Percentiles rank a stretch among this genome's conserved stretches.
These are phyloP conservation scores for Lophius americanus DNA, from an alignment of 2,797 vertebrate species.

Conservation along the genomic window DNA sequence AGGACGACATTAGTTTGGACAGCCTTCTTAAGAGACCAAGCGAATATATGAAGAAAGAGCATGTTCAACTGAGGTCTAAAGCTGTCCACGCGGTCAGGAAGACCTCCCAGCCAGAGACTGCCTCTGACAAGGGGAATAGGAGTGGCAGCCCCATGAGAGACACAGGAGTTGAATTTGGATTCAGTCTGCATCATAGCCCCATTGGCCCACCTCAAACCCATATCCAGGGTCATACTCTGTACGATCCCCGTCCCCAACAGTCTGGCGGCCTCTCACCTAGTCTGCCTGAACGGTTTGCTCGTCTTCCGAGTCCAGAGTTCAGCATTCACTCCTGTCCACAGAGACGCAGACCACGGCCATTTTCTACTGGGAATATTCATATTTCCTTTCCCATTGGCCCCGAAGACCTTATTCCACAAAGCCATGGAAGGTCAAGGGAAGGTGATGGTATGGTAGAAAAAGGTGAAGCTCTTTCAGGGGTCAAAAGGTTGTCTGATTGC, in stretches of 20 bases:
- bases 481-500: slow-evolving; percentile 26
- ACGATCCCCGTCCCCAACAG: slow-evolving; percentile 33
- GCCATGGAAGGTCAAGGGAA: slow-evolving; percentile 57
- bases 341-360: slow-evolving; percentile 86
- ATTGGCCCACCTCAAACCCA: slow-evolving; percentile 44
- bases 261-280: slow-evolving; percentile 45
- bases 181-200: slow-evolving; percentile 70
- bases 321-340: slow-evolving; percentile 84
- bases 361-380: slow-evolving; percentile 90
- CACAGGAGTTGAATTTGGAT: slow-evolving; percentile 58
- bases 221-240: slow-evolving; percentile 35
- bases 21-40: slow-evolving; percentile 91
- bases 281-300: slow-evolving; percentile 71
- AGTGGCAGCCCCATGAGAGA: slow-evolving; percentile 54
- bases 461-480: slow-evolving; percentile 33
- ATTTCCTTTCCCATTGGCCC: slow-evolving; percentile 87
- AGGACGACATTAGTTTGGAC: slow-evolving; percentile 86
- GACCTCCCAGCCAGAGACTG: slow-evolving; percentile 64
- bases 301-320: slow-evolving; percentile 84
- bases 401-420: slow-evolving; percentile 83
- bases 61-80: slow-evolving; percentile 77
- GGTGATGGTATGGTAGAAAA: slow-evolving; percentile 27
- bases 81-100: slow-evolving; percentile 42
- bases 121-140: slow-evolving; percentile 85
- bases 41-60: slow-evolving; percentile 88